A percentile compares a stretch with the other conserved stretches of the same genome.
These are phyloP conservation scores for Chymomyza costata DNA, from an alignment of 1,140 invertebrate genomes.

Conservation along the genomic window DNA sequence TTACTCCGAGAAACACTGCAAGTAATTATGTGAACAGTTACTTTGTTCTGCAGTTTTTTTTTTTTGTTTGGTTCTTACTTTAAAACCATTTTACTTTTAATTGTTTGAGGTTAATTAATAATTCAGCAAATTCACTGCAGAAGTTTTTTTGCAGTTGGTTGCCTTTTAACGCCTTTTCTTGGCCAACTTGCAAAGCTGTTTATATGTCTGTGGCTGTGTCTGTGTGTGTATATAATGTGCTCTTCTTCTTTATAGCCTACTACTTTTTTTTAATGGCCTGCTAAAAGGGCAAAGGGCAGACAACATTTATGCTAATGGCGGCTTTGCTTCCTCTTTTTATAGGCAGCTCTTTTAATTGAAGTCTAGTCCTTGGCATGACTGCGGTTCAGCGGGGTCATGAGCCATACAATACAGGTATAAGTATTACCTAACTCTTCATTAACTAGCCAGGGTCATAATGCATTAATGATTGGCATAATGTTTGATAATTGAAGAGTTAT, in stretches of 20 bases:
- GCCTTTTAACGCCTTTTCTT: conserved; percentile 21
- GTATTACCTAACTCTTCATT: conserved; percentile 65
- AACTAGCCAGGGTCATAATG: conserved; percentile 56
- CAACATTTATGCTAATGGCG: conserved; percentile 57
- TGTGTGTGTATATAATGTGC: neutral
- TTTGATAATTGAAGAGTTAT: conserved; percentile 68
- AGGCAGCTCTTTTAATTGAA: conserved; percentile 39
- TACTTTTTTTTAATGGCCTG: conserved; percentile 69
- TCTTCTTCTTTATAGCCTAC: too few species aligned
- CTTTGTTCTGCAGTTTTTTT: neutral
- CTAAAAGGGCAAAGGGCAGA: conserved; percentile 19
- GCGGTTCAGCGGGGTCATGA: too few species aligned
- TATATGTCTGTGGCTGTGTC: neutral
- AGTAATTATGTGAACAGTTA: conserved; percentile 49
- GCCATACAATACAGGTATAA: too few species aligned
- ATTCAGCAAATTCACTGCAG: conserved; percentile 61
- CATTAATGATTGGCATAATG: conserved; percentile 61
- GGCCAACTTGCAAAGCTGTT: conserved; percentile 19
- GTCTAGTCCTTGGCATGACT: conserved; percentile 48
- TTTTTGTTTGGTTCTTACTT: too few species aligned
- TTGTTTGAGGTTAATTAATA: conserved; percentile 71
- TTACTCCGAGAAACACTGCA: conserved; percentile 8
- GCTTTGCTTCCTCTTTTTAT: conserved; percentile 51
- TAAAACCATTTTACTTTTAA: conserved; percentile 57
- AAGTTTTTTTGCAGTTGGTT: conserved; percentile 29